Conservation (phyloP, 2,113 vertebrate species). For the Scophthalmus maximus region DNA sequence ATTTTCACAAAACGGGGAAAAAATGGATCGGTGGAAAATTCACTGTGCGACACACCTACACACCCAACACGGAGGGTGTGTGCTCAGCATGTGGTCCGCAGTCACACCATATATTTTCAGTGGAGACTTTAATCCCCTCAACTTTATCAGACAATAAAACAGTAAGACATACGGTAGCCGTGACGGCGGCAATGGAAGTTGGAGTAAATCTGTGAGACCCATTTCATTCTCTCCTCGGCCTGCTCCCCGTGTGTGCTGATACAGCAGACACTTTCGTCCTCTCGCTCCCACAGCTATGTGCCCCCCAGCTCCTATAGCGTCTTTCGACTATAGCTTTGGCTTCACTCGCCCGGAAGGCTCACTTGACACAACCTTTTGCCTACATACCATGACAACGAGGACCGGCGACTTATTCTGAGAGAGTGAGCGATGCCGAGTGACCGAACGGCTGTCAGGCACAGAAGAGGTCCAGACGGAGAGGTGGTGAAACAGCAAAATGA, state of each 20-base stretch:
- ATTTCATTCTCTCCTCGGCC: conserved; percentile 1
- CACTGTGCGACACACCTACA: neutral
- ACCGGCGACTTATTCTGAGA: conserved; percentile 25
- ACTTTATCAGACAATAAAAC: conserved; percentile 6
- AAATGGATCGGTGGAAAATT: neutral
- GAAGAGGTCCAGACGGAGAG: conserved; percentile 32
- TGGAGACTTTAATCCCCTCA: neutral
- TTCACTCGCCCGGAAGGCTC: conserved; percentile 13
- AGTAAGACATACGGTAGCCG: neutral
- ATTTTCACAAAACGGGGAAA: no score
- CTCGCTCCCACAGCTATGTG: neutral
- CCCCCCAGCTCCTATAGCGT: conserved; percentile 12
- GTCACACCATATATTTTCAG: neutral
- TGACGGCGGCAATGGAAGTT: neutral
- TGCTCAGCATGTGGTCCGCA: neutral
- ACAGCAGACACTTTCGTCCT: conserved; percentile 10
- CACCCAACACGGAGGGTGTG: neutral
- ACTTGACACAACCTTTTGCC: conserved; percentile 59
- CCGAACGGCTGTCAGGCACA: conserved; percentile 32
- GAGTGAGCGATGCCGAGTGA: conserved; percentile 47
- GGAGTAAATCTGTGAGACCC: conserved; percentile 9
- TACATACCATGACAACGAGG: conserved; percentile 49
- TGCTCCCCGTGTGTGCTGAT: conserved; percentile 10
- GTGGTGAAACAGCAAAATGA: conserved; percentile 16
- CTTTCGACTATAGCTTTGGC: no score